Base-by-base conservation (phyloP, 2,888 invertebrate genomes). In the Heliothis peltigera region DNA sequence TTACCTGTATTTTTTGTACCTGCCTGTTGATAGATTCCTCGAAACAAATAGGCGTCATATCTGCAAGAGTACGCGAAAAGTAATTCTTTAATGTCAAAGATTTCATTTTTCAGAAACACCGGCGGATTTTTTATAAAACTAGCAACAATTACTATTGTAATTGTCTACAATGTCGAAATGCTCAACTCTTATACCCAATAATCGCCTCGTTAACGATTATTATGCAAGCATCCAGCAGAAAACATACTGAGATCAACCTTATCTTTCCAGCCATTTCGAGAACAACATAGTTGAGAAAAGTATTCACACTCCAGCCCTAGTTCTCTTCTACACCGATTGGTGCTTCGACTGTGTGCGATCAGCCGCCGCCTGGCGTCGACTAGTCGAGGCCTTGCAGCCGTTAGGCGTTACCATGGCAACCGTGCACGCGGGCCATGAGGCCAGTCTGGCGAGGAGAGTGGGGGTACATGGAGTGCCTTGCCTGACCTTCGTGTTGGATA, bases 321-420 rank as follows among this genome's bases (percentile, higher is more conserved):
- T 99, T 53, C 96, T 99, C 79, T 98, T 98, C 89, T 99, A 98
- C 91, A 97, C 98, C 7, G 99, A 99, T 90, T 98, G 98, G 97
- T 99, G 99, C 88, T 98, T 98, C 89, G 97, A 98, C 53, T 99
- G 99, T 89, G 96, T 98, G 72, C 97, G 97, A 83, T 97, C 97
- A n/a, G 98, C 98, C 51, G 97, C 97, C 0, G 96, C 98, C 10
- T 98, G 98, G 96, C 96, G 98, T 54, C 96, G 98, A 72, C 95
- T 99, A 56, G 97, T 98, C 46, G 98, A 98, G 81, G 97, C 98
- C 48, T 92, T 99, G 59, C 98, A 98, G 86, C 98, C 98, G 0
- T 88, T 97, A 43, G 99, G 99, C 76, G 96, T 98, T 60, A 96
- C 97, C 67, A 96, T 98, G 90, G 98, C 97, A 0, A 98, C 98